Percentiles rank a stretch among this genome's conserved stretches.
phyloP scores from a whole-genome alignment of 2,113 vertebrate species.

The Tiliqua scincoides region DNA sequence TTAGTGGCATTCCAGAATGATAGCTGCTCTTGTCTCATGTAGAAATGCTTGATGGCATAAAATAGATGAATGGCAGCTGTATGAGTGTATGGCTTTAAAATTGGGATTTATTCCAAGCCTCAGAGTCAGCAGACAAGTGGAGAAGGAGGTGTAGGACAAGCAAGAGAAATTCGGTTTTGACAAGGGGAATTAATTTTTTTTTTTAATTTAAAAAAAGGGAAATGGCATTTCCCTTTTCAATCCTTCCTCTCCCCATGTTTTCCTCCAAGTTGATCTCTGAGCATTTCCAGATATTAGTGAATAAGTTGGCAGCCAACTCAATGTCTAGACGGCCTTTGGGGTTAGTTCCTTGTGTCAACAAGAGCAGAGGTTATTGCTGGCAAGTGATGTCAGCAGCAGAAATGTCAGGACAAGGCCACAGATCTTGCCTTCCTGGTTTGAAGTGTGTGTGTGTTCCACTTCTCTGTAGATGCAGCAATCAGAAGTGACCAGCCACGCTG shows the following conservation, averaged over 20 bases:
- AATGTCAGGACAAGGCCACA: constrained; percentile 32
- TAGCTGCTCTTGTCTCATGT: neutral
- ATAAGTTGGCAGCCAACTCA: constrained; percentile 21
- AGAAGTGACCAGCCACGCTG: neutral
- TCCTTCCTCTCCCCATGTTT: neutral
- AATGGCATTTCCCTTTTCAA: neutral
- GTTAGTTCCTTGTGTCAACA: constrained; percentile 29
- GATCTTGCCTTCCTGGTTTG: constrained; percentile 1
- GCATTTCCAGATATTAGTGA: constrained; percentile 33
- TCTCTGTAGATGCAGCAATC: neutral
- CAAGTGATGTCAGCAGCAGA: constrained; percentile 32
- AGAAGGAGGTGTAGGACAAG: neutral
- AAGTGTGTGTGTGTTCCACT: neutral
- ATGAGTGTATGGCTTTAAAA: neutral
- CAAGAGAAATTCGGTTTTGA: neutral
- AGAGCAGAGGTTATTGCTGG: constrained; percentile 27
- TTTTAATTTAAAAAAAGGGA: neutral
- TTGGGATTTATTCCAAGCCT: neutral
- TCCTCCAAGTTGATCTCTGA: constrained; percentile 8
- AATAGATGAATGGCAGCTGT: neutral
- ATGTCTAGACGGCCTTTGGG: constrained; percentile 24
- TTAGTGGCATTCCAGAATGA: neutral
- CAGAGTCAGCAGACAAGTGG: neutral
- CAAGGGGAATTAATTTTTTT: neutral
- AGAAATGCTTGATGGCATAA: neutral